Percentiles rank a stretch among this genome's conserved stretches.
phyloP scores from a whole-genome alignment of 2,113 vertebrate species.

The Haplochromis vanheusdeni region DNA sequence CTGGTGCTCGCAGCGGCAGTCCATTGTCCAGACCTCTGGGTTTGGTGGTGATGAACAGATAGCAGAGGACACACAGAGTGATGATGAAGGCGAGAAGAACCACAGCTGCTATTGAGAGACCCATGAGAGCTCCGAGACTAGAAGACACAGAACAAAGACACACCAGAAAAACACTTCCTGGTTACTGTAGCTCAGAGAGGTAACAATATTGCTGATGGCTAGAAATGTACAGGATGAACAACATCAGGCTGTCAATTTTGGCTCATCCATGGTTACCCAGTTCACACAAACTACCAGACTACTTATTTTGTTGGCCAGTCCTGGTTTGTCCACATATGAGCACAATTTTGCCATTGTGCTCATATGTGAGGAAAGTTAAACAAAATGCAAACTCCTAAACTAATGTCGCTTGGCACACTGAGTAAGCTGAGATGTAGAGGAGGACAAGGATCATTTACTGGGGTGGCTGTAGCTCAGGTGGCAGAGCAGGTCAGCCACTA shows the following conservation, averaged over 20 bases:
- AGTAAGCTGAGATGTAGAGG: not conserved
- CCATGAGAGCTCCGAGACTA: conserved; percentile 84
- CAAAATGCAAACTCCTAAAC: not conserved
- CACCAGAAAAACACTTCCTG: not conserved
- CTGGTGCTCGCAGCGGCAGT: conserved; percentile 75
- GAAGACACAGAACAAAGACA: conserved; percentile 4
- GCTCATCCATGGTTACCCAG: not conserved
- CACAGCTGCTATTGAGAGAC: conserved; percentile 83
- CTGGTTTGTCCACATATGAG: not conserved
- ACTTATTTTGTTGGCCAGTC: not conserved
- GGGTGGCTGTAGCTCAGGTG: no score
- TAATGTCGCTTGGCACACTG: not conserved
- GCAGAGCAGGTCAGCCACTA: no score
- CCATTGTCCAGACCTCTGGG: conserved; percentile 82
- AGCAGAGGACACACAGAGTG: conserved; percentile 86
- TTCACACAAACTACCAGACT: not conserved
- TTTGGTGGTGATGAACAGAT: conserved; percentile 86
- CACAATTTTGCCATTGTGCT: not conserved
- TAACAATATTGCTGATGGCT: not conserved
- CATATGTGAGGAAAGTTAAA: not conserved
- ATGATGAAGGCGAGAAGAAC: conserved; percentile 85
- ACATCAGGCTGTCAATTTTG: not conserved
- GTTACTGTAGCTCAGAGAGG: not conserved
- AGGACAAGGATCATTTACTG: not conserved
- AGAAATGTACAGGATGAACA: not conserved